Conservation (phyloP, 2,797 vertebrate species). For the Propithecus deckenii region DNA sequence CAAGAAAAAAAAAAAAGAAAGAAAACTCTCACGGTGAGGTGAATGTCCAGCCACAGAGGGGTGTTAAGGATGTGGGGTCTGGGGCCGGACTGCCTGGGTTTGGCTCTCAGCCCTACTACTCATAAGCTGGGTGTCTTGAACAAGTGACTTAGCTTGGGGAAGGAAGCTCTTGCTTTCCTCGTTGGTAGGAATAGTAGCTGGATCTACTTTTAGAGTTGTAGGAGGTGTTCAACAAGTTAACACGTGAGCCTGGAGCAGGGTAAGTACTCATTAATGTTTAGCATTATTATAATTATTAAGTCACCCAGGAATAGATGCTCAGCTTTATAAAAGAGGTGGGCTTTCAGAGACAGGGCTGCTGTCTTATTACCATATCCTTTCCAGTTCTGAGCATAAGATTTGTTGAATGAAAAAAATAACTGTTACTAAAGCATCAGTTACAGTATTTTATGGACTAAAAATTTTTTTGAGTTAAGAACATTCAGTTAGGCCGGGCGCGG, state of each 20-base stretch:
- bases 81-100: not conserved
- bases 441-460: not conserved
- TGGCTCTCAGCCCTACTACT: not conserved
- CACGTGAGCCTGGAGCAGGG: not conserved
- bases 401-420: constrained; percentile 20
- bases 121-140: not conserved
- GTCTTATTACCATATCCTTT: not conserved
- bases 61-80: not conserved
- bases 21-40: not conserved
- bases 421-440: not conserved
- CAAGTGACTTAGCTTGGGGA: not conserved
- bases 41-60: not conserved
- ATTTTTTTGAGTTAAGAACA: not conserved
- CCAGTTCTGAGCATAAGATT: not conserved
- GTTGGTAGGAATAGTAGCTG: not conserved
- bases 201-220: not conserved
- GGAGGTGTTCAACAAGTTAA: not conserved
- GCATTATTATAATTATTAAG: not conserved
- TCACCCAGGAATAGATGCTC: not conserved
- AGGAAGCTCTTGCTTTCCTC: not conserved
- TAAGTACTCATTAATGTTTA: not conserved
- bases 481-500: too few species aligned
- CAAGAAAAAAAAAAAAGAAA: too few species aligned
- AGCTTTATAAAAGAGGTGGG: not conserved
- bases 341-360: not conserved